Conservation (phyloP, 1,140 invertebrate genomes). For the Drosophila obscura region DNA sequence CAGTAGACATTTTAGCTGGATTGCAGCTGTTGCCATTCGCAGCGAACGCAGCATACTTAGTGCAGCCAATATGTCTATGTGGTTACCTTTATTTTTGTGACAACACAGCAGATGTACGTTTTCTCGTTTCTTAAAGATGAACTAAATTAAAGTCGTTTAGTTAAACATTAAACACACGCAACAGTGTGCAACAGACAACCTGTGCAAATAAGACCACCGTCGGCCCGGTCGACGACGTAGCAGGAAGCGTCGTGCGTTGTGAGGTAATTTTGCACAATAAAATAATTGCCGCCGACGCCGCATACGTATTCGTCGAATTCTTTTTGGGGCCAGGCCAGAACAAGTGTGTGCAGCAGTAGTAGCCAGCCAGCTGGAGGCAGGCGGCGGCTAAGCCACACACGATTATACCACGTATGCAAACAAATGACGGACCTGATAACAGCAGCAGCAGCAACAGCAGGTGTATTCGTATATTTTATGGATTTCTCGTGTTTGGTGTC, state of each 20-base stretch:
- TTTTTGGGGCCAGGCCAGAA: slow-evolving; percentile 40
- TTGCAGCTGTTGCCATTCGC: slow-evolving; percentile 21
- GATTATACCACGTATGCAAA: slow-evolving; percentile 80
- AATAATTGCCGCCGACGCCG: slow-evolving; percentile 44
- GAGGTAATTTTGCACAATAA: slow-evolving; percentile 35
- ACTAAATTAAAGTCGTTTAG: slow-evolving; percentile 57
- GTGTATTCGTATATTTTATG: slow-evolving; percentile 6
- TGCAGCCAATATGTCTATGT: slow-evolving; percentile 52
- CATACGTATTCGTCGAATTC: slow-evolving; percentile 17
- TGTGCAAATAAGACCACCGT: slow-evolving; percentile 53
- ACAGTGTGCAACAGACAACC: slow-evolving; percentile 37
- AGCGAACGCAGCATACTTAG: slow-evolving; percentile 20
- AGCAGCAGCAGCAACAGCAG: slow-evolving; percentile 6
- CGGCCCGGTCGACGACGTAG: slow-evolving; percentile 11
- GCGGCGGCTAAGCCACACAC: slow-evolving; percentile 34
- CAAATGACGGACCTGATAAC: slow-evolving; percentile 53
- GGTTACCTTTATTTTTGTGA: slow-evolving; percentile 67
- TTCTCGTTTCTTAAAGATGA: slow-evolving; percentile 53
- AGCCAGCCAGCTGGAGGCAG: slow-evolving; percentile 33
- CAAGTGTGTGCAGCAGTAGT: slow-evolving; percentile 26
- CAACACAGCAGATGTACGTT: slow-evolving; percentile 69
- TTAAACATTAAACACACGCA: slow-evolving; percentile 27
- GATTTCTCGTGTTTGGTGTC: background rate
- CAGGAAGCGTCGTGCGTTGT: slow-evolving; percentile 56
- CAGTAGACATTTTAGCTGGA: background rate